Evolutionary conservation across 2,888 invertebrate species (phyloP), one percentile per base, ranked within the genome.

Genomic region (Tetragonisca angustula): DNA sequence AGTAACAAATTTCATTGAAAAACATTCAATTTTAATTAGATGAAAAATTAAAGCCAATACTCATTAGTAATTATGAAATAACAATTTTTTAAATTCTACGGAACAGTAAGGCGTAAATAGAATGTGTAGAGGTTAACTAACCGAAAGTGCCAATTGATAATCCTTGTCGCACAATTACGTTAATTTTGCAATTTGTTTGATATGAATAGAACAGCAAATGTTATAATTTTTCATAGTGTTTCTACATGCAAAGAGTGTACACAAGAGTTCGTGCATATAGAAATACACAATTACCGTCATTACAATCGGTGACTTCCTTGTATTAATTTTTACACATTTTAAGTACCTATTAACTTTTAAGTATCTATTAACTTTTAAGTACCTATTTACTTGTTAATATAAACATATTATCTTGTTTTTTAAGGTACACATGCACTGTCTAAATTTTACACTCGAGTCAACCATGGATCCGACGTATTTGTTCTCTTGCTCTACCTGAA

Each of bases 381-480:
- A 36, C 56, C n/a, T n/a, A 56, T 56, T 59, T 59, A 15, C 15
- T n/a, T 59, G 2, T n/a, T 27, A 79, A 75, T 54, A 52, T 24
- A 9, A 19, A 54, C 79, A 13, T n/a, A 62, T 79, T 52, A 24
- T 54, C 5, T 9, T 43, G 43, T 27, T 19, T 17, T 43, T n/a
- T n/a, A 9, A 9, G 21, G 32, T 64, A 32, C 21, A 21, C 43
- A 64, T 32, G 43, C 43, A 43, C 11, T 32, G 62, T 13, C 6
- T 3, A 24, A 5, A 32, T 61, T 79, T 54, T 54, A 27, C 52
- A 19, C 17, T 49, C 19, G 17, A 61, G 13, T 62, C 13, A 68
- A 61, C 49, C 17, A 21, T 24, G 43, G 19, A 3, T 54, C 11
- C 19, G 13, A 17, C 17, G 17, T 4, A 24, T 79, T 56, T 50